Percentiles rank a stretch among this genome's conserved stretches.
phyloP scores from a whole-genome alignment of 2,888 invertebrate genomes.

The Osedax frankpressi region DNA sequence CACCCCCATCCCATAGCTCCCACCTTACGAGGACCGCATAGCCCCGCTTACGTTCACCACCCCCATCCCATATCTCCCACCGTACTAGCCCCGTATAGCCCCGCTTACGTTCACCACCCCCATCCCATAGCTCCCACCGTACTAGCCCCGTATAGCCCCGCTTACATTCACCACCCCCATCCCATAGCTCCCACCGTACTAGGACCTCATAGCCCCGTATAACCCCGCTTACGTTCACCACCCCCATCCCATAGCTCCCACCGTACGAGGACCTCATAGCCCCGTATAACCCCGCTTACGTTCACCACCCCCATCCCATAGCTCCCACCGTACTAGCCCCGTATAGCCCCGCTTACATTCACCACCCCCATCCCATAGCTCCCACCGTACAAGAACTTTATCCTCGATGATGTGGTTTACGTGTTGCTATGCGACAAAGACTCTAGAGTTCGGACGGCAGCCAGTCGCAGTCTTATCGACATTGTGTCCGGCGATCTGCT shows the following conservation, averaged over 20 bases:
- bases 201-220: slow-evolving; percentile 49
- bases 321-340: too few species aligned
- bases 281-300: too few species aligned
- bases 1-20: too few species aligned
- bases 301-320: too few species aligned
- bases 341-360: neutral
- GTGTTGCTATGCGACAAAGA: slow-evolving; percentile 63
- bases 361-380: neutral
- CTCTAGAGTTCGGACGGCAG: slow-evolving; percentile 61
- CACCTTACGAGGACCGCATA: neutral
- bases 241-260: too few species aligned
- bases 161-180: neutral
- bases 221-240: too few species aligned
- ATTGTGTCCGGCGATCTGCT: slow-evolving; percentile 39
- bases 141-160: neutral
- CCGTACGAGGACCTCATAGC: too few species aligned
- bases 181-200: neutral
- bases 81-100: slow-evolving; percentile 52
- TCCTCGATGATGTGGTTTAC: slow-evolving; percentile 55
- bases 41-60: neutral
- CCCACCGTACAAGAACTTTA: slow-evolving; percentile 48
- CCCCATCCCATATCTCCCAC: neutral
- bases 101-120: too few species aligned
- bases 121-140: too few species aligned
- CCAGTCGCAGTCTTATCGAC: slow-evolving; percentile 58